A percentile compares a stretch with the other conserved stretches of the same genome.
These are phyloP conservation scores for Willowsia nigromaculata DNA, from an alignment of 2,888 invertebrate species.

Conservation along the genomic window DNA sequence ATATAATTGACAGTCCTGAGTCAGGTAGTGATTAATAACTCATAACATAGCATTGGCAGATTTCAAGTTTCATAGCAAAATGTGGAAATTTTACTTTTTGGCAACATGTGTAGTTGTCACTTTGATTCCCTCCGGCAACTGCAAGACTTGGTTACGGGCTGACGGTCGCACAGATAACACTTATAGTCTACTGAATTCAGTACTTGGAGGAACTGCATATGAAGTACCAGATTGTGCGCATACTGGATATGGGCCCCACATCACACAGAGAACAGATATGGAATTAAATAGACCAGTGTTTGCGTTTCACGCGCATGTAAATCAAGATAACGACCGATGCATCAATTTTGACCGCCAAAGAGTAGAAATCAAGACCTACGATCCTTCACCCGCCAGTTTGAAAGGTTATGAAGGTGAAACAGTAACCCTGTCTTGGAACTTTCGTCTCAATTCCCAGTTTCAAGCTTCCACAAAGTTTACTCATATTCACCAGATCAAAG, in stretches of 20 bases:
- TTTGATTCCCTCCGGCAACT: neutral
- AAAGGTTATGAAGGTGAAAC: constrained; percentile 70
- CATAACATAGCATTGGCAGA: neutral
- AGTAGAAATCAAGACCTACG: constrained; percentile 72
- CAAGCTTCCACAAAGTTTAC: constrained; percentile 74
- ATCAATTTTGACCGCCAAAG: constrained; percentile 74
- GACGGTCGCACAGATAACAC: constrained; percentile 71
- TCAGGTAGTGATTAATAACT: too few relatives aligned
- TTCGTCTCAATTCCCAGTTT: constrained; percentile 74
- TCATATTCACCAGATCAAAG: constrained; percentile 77
- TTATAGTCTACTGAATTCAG: constrained; percentile 68
- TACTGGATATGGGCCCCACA: constrained; percentile 66
- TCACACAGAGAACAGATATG: constrained; percentile 64
- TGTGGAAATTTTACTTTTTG: neutral
- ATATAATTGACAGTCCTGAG: too few relatives aligned
- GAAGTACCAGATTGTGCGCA: constrained; percentile 76
- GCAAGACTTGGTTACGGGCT: constrained; percentile 69
- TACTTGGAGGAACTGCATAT: constrained; percentile 71
- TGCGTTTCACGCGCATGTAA: constrained; percentile 73
- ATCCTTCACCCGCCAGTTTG: constrained; percentile 43
- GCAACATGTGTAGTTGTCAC: neutral
- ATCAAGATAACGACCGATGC: constrained; percentile 75
- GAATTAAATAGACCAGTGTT: constrained; percentile 70
- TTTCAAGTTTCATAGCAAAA: neutral
- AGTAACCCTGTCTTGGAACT: constrained; percentile 75